Evolutionary conservation across 2,888 invertebrate genomes (phyloP).

Genomic region (Eugnorisma glareosa): DNA sequence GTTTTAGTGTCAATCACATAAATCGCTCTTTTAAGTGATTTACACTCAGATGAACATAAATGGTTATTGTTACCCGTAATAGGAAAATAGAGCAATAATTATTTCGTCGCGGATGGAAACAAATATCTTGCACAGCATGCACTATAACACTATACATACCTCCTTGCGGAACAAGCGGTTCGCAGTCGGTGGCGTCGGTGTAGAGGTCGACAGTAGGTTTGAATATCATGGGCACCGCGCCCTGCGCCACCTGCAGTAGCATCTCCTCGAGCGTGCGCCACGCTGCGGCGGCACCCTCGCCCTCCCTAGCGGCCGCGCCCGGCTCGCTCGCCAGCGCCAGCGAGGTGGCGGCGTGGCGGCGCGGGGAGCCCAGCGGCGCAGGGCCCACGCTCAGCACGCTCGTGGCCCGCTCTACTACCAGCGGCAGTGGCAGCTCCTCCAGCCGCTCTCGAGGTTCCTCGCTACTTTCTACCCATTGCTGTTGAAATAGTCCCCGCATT

Average conservation of each 20-base stretch:
- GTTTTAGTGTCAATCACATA: too few relatives aligned
- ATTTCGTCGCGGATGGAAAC: too few relatives aligned
- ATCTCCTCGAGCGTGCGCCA: slow-evolving; percentile 95
- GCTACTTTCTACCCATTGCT: slow-evolving; percentile 88
- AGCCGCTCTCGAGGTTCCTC: slow-evolving; percentile 83
- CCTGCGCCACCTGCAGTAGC: slow-evolving; percentile 93
- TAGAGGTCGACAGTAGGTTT: slow-evolving; percentile 95
- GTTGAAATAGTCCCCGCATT: slow-evolving; percentile 22
- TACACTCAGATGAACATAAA: too few relatives aligned
- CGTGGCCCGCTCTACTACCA: slow-evolving; percentile 92
- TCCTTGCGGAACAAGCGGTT: slow-evolving; percentile 94
- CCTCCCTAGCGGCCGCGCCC: slow-evolving; percentile 73
- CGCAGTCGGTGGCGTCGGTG: slow-evolving; percentile 92
- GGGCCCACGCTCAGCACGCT: slow-evolving; percentile 93
- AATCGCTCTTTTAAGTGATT: too few relatives aligned
- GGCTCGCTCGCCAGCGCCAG: slow-evolving; percentile 80
- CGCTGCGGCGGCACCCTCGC: slow-evolving; percentile 60
- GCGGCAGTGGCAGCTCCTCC: slow-evolving; percentile 94
- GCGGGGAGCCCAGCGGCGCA: slow-evolving; percentile 89
- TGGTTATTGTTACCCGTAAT: not conserved
- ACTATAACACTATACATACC: slow-evolving; percentile 79
- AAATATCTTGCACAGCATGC: not conserved
- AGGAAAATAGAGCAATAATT: not conserved
- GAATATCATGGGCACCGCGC: slow-evolving; percentile 93
- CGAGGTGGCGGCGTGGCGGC: slow-evolving; percentile 90